phyloP scores from a whole-genome alignment of 2,888 invertebrate genomes.

The Asteroscopus sphinx region DNA sequence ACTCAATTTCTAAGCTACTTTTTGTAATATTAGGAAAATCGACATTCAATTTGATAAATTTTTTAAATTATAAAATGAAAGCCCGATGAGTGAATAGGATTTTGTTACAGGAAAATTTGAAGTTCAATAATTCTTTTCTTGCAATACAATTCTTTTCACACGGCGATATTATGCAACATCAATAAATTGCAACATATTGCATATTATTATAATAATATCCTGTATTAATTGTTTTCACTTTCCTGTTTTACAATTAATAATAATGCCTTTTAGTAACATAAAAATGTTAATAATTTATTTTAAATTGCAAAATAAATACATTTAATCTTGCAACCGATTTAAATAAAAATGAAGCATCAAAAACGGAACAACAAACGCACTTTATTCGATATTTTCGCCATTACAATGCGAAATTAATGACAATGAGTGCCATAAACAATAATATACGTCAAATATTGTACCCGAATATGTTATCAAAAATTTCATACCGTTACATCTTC shows the following conservation, averaged over 20 bases:
- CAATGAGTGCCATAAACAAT: constrained; percentile 56
- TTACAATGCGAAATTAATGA: constrained; percentile 46
- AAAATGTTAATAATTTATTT: constrained; percentile 3
- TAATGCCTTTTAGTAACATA: not conserved
- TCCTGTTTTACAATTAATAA: constrained; percentile 1
- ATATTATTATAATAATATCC: no score
- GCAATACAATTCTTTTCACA: not conserved
- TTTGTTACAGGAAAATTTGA: no score
- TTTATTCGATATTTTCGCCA: constrained; percentile 26
- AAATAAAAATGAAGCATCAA: constrained; percentile 15
- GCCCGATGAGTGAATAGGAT: no score
- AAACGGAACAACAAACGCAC: constrained; percentile 7
- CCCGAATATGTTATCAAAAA: constrained; percentile 79
- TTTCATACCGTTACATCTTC: constrained; percentile 78
- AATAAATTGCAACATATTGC: not conserved
- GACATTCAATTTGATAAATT: no score
- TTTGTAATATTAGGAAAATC: no score
- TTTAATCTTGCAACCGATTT: constrained; percentile 1
- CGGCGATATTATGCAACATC: not conserved
- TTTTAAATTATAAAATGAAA: no score
- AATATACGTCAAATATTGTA: constrained; percentile 60
- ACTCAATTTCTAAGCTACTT: no score
- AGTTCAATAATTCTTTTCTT: not conserved
- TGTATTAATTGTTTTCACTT: constrained; percentile 1
- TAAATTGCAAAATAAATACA: constrained; percentile 1